Percentiles rank a stretch among this genome's conserved stretches.
Evolutionary conservation across 2,888 invertebrate species (phyloP).

Genomic region (Lobophora halterata): DNA sequence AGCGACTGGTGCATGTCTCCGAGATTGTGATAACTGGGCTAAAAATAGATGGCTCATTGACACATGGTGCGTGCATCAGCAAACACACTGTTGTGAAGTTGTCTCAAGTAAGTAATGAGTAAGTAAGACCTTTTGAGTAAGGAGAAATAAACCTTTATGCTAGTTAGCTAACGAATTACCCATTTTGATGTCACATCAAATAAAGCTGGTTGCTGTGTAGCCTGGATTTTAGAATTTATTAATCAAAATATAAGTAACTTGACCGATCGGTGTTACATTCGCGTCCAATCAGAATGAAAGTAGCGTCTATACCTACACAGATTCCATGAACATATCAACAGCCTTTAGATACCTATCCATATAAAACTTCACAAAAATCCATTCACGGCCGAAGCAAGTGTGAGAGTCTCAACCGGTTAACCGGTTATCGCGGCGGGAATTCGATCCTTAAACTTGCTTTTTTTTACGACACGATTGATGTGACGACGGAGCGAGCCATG

Average conservation of each 20-base stretch:
- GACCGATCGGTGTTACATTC: constrained; percentile 10
- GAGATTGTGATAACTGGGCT: constrained; percentile 30
- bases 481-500: constrained; percentile 32
- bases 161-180: no score
- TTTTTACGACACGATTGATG: constrained; percentile 34
- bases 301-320: constrained; percentile 13
- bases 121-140: no score
- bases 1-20: constrained; percentile 55
- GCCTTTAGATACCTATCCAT: constrained; percentile 20
- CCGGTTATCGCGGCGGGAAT: constrained; percentile 40
- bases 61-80: constrained; percentile 15
- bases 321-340: constrained; percentile 18
- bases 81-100: no score
- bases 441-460: constrained; percentile 40
- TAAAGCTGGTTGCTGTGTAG: no score
- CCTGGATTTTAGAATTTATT: no score
- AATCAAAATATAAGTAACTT: no score
- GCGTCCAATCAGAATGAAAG: constrained; percentile 26
- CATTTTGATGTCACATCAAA: no score
- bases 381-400: constrained; percentile 31
- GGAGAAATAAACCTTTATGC: no score
- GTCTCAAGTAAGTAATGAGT: no score
- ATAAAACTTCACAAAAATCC: constrained; percentile 26
- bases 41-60: constrained; percentile 24
- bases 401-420: constrained; percentile 45